Percentiles rank a stretch among this genome's conserved stretches.
These are phyloP conservation scores for Spongia lamella DNA, from an alignment of 37 sponge, comb jelly and placozoan genomes.

Conservation along the genomic window DNA sequence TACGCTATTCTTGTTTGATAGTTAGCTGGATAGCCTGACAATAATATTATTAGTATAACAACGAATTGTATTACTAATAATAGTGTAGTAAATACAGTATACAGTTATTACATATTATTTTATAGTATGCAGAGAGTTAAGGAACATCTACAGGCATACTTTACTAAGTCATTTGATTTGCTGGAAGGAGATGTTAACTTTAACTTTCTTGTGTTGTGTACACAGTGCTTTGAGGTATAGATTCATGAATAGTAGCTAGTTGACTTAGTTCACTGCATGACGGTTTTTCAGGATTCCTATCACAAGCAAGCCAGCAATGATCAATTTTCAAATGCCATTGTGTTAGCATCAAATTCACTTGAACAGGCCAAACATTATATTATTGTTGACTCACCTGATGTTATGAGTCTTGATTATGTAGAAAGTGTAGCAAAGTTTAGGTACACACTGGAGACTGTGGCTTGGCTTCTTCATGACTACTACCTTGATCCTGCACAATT, in stretches of 20 bases:
- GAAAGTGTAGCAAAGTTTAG: slow-evolving; percentile 63
- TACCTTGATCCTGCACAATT: no score
- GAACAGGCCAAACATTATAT: background rate
- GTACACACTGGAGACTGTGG: slow-evolving; percentile 37
- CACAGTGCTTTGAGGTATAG: slow-evolving; percentile 73
- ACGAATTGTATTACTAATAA: no score
- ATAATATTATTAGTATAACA: no score
- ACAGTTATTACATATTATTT: background rate
- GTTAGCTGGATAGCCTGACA: no score
- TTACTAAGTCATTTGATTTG: slow-evolving; percentile 19
- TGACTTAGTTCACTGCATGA: no score
- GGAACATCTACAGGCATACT: slow-evolving; percentile 40
- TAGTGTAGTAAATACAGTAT: no score
- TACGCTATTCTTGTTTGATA: background rate
- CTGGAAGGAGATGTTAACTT: slow-evolving; percentile 18
- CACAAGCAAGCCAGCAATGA: slow-evolving; percentile 14
- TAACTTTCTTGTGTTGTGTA: slow-evolving; percentile 53
- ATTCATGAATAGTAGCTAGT: no score
- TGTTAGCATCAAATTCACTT: slow-evolving; percentile 1
- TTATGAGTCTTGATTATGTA: slow-evolving; percentile 25
- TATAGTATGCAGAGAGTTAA: slow-evolving; percentile 32
- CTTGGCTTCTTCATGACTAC: slow-evolving; percentile 20
- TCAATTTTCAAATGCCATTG: background rate
- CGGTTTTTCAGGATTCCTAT: slow-evolving; percentile 41
- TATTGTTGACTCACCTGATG: no score